Percentiles rank a stretch among this genome's conserved stretches.
Evolutionary conservation across 2,888 invertebrate genomes (phyloP).

Genomic region (Eretmocerus hayati): DNA sequence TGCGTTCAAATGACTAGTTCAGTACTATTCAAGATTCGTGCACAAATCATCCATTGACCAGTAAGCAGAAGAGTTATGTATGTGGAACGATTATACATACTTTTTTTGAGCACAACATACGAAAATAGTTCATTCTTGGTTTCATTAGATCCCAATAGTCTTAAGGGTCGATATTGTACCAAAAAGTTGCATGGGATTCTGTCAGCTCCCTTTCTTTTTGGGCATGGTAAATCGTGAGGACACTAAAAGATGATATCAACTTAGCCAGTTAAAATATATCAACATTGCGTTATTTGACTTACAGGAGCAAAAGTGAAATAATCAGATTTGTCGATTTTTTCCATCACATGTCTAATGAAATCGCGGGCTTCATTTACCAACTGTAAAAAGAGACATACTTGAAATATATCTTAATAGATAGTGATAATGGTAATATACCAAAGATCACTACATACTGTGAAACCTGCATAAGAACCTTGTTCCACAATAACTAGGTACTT

Average conservation of each 20-base stretch:
- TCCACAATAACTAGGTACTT: constrained; percentile 78
- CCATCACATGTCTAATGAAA: constrained; percentile 57
- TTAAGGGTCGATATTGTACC: constrained; percentile 55
- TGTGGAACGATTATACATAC: constrained; percentile 44
- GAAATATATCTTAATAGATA: constrained; percentile 7
- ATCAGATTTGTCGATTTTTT: constrained; percentile 25
- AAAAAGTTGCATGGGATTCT: constrained; percentile 79
- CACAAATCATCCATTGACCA: too few species aligned
- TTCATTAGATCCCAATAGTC: constrained; percentile 44
- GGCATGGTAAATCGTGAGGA: constrained; percentile 75
- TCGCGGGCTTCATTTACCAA: constrained; percentile 77
- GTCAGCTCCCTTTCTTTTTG: too few species aligned
- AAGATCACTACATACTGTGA: constrained; percentile 57
- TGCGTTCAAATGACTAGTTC: too few species aligned
- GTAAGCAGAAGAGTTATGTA: too few species aligned
- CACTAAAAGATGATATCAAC: constrained; percentile 53
- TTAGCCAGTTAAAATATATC: background rate
- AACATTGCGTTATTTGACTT: constrained; percentile 45
- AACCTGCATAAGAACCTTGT: constrained; percentile 76
- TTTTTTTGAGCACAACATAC: constrained; percentile 78
- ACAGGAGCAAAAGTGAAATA: constrained; percentile 73
- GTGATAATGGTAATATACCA: background rate
- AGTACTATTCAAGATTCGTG: too few species aligned
- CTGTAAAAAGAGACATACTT: constrained; percentile 37
- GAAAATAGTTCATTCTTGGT: constrained; percentile 59